A percentile compares a stretch with the other conserved stretches of the same genome.
These are phyloP conservation scores for Trachymyrmex septentrionalis DNA, from an alignment of 1,140 invertebrate species.

Conservation along the genomic window DNA sequence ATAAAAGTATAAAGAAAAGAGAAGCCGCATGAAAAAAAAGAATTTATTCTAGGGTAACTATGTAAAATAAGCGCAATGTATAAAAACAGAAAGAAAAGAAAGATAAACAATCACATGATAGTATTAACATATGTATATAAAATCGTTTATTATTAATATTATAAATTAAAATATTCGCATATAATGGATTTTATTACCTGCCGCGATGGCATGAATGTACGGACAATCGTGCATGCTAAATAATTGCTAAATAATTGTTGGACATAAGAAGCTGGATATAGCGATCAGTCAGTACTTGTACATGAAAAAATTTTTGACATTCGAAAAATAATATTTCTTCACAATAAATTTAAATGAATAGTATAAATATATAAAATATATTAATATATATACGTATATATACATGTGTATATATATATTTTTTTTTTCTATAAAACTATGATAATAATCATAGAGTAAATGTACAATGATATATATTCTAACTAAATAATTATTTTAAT, in stretches of 20 bases:
- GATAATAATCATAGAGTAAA: background rate
- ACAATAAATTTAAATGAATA: background rate
- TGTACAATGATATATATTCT: background rate
- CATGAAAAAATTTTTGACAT: background rate
- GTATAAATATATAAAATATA: too few species aligned
- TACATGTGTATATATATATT: too few species aligned
- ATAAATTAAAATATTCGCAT: background rate
- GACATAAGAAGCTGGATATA: background rate
- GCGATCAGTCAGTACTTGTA: background rate
- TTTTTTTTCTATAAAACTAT: background rate
- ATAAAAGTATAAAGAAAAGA: background rate
- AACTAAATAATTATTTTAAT: constrained; percentile 14
- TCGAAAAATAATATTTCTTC: background rate
- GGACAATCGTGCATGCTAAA: constrained; percentile 8
- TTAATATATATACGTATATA: too few species aligned
- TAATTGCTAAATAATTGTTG: background rate
- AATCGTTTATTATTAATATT: too few species aligned
- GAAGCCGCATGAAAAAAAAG: background rate
- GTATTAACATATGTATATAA: background rate
- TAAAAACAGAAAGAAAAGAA: constrained; percentile 1
- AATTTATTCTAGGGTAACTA: background rate
- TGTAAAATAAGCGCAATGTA: background rate
- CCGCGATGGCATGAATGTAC: background rate
- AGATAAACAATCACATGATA: background rate
- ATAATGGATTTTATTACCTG: background rate